Evolutionary conservation across 2,888 invertebrate species (phyloP).

Genomic region (Melikaiella ostensackeni): DNA sequence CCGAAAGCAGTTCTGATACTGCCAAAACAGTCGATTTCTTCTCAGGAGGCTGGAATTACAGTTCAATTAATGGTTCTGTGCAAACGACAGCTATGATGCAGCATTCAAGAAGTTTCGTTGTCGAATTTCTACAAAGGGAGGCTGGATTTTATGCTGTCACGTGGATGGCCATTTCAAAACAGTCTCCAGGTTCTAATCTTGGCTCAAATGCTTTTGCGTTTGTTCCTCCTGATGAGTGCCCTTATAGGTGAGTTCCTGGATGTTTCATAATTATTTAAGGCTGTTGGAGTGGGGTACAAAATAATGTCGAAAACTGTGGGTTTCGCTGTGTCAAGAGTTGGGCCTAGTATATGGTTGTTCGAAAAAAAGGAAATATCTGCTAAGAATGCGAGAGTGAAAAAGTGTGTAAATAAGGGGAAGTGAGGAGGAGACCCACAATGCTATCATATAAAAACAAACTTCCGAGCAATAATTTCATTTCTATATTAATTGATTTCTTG

Average conservation of each 20-base stretch:
- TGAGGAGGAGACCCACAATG: too few relatives aligned
- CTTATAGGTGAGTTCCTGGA: slow-evolving; percentile 81
- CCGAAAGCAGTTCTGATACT: slow-evolving; percentile 76
- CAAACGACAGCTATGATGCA: slow-evolving; percentile 70
- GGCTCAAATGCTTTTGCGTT: slow-evolving; percentile 65
- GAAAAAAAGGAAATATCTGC: too few relatives aligned
- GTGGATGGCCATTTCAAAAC: slow-evolving; percentile 88
- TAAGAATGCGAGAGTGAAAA: too few relatives aligned
- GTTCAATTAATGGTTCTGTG: slow-evolving; percentile 52
- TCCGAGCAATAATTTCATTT: too few relatives aligned
- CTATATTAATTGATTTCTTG: too few relatives aligned
- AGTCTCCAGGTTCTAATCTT: slow-evolving; percentile 71
- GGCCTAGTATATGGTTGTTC: too few relatives aligned
- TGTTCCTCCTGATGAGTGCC: slow-evolving; percentile 81
- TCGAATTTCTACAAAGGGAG: slow-evolving; percentile 87
- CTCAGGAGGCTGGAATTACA: slow-evolving; percentile 78
- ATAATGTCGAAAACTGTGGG: too few relatives aligned
- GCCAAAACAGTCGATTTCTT: slow-evolving; percentile 81
- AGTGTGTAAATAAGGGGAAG: too few relatives aligned
- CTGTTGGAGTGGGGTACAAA: too few relatives aligned
- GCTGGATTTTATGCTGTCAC: slow-evolving; percentile 86
- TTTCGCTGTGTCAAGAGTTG: too few relatives aligned
- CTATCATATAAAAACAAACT: too few relatives aligned
- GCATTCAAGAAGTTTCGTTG: slow-evolving; percentile 84
- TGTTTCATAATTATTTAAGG: neutral